Evolutionary conservation across 2,797 vertebrate genomes (phyloP), one percentile per base, ranked within the genome.

Genomic region (Typhlichthys subterraneus): DNA sequence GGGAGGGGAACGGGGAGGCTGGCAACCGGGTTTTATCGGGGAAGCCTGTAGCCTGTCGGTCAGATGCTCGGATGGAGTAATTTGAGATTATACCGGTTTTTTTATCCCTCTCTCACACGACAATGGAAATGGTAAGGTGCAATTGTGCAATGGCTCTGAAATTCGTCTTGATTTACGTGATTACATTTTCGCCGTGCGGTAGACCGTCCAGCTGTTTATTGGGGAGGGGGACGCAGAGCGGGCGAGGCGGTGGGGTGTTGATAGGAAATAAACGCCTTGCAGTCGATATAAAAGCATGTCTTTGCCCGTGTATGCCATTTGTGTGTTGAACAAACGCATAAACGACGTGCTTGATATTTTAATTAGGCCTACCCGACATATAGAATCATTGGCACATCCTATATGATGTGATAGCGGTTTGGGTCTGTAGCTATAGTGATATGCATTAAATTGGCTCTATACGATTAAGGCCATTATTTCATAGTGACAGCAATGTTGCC

Each of bases 91-190:
- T 69, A 75, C n/a, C 76, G 47, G 70, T 59, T 52, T 63, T 67
- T 80, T 74, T 17, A 7, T 66, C 79, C 72, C 67, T 62, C 61
- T 64, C 84, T 72, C 67, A 61, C 61, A 63, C 85, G 64, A 73
- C 53, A 77, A 91, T 92, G 91, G 88, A 85, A 63, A 65, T 65
- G 92, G 92, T 93, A 90, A 93, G 92, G 67, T 64, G 38, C 74
- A 12, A 3, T 13, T 2, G 33, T 53, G 57, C 45, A 55, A 58
- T 47, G 55, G 45, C 64, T 42, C 8, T 42, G 9, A 42, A 42
- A 42, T 42, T 42, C 38, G 38, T 42, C 8, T 42, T 42, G 38
- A 42, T 42, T 42, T 42, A 42, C 38, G 38, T 42, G 17, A 49
- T 49, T 23, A 45, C 15, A 54, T 47, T 13, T 17, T 45, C 14